phyloP scores from a whole-genome alignment of 2,888 invertebrate genomes.

The Drosophila anceps region DNA sequence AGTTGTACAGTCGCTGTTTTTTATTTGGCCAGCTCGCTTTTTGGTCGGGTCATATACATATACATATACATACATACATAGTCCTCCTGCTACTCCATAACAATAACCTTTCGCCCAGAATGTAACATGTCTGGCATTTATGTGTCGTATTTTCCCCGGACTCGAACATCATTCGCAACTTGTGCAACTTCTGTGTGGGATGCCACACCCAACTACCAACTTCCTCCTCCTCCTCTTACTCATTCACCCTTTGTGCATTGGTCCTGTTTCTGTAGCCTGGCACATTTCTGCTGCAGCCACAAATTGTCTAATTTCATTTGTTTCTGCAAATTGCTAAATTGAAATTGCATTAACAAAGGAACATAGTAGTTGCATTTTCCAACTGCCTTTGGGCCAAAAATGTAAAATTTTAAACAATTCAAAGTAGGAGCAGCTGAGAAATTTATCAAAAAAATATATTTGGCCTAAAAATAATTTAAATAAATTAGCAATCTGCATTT shows the following conservation, averaged over 20 bases:
- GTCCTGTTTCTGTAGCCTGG: not conserved
- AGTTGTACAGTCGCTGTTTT: constrained; percentile 40
- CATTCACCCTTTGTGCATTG: constrained; percentile 7
- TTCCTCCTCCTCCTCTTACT: not conserved
- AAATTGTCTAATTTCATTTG: constrained; percentile 61
- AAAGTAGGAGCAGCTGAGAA: not conserved
- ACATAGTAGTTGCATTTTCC: not conserved
- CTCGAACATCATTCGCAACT: constrained; percentile 18
- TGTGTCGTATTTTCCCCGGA: constrained; percentile 51
- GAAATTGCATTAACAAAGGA: constrained; percentile 43
- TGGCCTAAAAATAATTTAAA: not conserved
- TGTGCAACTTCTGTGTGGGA: not conserved
- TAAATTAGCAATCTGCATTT: not conserved
- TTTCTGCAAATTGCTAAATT: constrained; percentile 42
- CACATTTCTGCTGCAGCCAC: constrained; percentile 34
- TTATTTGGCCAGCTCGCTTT: constrained; percentile 34
- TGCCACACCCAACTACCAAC: constrained; percentile 26
- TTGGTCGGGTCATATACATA: constrained; percentile 11
- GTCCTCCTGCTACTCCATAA: constrained; percentile 57
- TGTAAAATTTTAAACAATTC: not conserved
- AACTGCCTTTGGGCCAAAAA: not conserved
- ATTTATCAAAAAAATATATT: not conserved
- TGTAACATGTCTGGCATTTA: constrained; percentile 79
- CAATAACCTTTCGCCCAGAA: constrained; percentile 76
- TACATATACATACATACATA: not conserved